Conservation (phyloP, 2,888 invertebrate genomes). For the Microctonus aethiopoides region DNA sequence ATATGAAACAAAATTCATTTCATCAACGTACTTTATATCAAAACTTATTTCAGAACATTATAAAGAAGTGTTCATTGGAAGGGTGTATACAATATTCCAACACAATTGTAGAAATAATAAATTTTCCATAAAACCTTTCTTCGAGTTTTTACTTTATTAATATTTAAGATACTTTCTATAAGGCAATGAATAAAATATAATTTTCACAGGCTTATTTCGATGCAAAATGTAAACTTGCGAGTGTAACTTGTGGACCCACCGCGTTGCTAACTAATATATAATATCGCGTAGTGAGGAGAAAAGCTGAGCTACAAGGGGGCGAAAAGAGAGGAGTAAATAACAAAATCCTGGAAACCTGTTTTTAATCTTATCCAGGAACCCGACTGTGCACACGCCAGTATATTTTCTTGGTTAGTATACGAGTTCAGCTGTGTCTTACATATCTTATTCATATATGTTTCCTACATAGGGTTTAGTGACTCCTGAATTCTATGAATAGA, state of each 20-base stretch:
- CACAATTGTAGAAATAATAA: neutral
- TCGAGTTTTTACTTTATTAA: neutral
- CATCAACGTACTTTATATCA: neutral
- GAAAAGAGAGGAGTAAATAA: constrained; percentile 14
- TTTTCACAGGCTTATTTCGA: neutral
- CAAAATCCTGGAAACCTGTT: constrained; percentile 42
- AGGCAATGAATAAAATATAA: neutral
- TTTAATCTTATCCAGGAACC: constrained; percentile 30
- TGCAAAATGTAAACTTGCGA: neutral
- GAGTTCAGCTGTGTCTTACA: neutral
- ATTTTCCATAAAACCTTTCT: neutral
- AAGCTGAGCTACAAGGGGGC: constrained; percentile 9
- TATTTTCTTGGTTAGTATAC: constrained; percentile 18
- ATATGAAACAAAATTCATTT: neutral
- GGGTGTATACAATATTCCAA: neutral
- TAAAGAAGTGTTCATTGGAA: too few relatives aligned
- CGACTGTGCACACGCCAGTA: constrained; percentile 20
- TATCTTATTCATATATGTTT: neutral
- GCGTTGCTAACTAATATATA: constrained; percentile 17
- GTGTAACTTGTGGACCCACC: constrained; percentile 14
- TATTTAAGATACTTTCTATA: neutral
- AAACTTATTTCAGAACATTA: neutral
- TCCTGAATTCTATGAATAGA: neutral
- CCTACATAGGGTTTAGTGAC: neutral
- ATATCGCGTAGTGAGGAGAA: neutral